Evolutionary conservation across 2,888 invertebrate genomes (phyloP), one percentile per base, ranked within the genome.

Genomic region (Latheticus oryzae): DNA sequence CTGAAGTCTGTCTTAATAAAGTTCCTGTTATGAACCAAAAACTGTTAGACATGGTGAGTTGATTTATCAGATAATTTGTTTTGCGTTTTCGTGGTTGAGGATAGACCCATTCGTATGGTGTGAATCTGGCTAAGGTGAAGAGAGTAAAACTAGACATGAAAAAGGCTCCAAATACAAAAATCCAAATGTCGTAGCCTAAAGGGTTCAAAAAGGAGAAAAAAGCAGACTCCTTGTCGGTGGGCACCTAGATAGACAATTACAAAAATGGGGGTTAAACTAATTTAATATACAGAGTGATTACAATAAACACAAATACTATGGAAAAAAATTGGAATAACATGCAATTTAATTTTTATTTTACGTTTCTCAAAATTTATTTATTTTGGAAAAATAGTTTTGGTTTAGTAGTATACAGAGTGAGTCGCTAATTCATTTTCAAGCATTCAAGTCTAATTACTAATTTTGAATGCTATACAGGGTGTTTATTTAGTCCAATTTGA

Each of bases 11-110:
- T 60, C 86, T 83, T 74, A 88, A 82, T 43, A 88, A 78, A 1
- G 86, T 86, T 12, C 87, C 87, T 7, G 85, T 83, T 50, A 85
- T 82, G 74, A 87, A 87, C 87, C 87, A 87, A 69, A 87, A 82
- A 66, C 84, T 83, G 75, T 87, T 87, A 45, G 85, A 81, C 61
- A 87, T 77, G 52, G 81, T 83, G 74, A 88, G 85, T 67, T 85
- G 83, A 84, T 87, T 76, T 79, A 83, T 62, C 68, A 77, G 61
- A 52, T 63, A 64, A 40, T 67, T 58, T 9, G 64, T 53, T n/a
- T n/a, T n/a, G 26, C 64, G 67, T 79, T 82, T 42, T 73, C 74
- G 73, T 0, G 74, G 73, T n/a, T 68, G 68, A 2, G 83, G 83
- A 65, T 84, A 83, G 26, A 83, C 79, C 82, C 83, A 83, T 72